A percentile compares a stretch with the other conserved stretches of the same genome.
Evolutionary conservation across 2,797 vertebrate genomes (phyloP).

Genomic region (Sebastes aleutianus): DNA sequence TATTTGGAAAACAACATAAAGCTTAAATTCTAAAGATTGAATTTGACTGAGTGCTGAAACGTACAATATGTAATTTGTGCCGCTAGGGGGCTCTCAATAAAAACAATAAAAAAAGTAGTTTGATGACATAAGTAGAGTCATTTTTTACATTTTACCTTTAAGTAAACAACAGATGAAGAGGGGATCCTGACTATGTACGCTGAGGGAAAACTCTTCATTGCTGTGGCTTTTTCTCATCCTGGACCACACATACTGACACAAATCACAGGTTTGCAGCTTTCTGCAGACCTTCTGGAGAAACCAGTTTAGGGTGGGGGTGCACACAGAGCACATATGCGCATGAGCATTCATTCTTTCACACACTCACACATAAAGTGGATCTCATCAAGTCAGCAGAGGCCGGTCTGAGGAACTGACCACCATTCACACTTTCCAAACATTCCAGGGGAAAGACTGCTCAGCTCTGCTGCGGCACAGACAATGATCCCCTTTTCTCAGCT

Average conservation of each 20-base stretch:
- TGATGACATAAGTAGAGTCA: too few relatives aligned
- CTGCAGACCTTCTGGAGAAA: constrained; percentile 14
- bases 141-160: background rate
- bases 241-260: constrained; percentile 48
- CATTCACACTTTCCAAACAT: constrained; percentile 74
- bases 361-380: constrained; percentile 9
- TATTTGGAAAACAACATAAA: background rate
- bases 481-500: constrained; percentile 61
- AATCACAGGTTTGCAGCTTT: constrained; percentile 29
- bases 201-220: constrained; percentile 1
- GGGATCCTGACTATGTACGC: constrained; percentile 15
- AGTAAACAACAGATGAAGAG: constrained; percentile 15
- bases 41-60: background rate
- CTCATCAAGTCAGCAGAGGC: constrained; percentile 36
- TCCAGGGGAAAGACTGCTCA: constrained; percentile 54
- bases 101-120: too few relatives aligned
- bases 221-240: constrained; percentile 3
- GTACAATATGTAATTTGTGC: too few relatives aligned
- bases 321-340: background rate
- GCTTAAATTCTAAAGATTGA: background rate
- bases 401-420: constrained; percentile 54
- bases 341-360: background rate
- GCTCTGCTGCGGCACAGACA: constrained; percentile 61
- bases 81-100: too few relatives aligned
- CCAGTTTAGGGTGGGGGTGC: background rate